Percentiles rank a stretch among this genome's conserved stretches.
phyloP scores from a whole-genome alignment of 2,888 invertebrate genomes.

The Amitus sp. region DNA sequence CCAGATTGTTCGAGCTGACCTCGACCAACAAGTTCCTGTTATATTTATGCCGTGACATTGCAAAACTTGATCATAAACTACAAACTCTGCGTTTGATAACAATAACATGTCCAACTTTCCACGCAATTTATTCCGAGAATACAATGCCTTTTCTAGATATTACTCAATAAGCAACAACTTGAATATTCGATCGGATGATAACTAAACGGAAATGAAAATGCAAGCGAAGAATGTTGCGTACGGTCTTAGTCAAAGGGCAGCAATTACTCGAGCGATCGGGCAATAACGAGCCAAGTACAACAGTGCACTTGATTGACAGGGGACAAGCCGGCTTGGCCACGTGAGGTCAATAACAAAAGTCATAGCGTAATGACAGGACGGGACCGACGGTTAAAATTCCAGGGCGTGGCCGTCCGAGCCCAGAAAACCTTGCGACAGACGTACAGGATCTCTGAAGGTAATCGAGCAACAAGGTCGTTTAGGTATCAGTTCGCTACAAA shows the following conservation, averaged over 20 bases:
- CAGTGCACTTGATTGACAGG: conserved; percentile 22
- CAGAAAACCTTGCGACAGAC: conserved; percentile 36
- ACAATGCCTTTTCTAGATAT: too few species aligned
- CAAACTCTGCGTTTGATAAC: not conserved
- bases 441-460: conserved; percentile 45
- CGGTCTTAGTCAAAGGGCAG: conserved; percentile 7
- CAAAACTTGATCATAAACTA: conserved; percentile 7
- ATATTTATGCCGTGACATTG: conserved; percentile 9
- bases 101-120: conserved; percentile 1
- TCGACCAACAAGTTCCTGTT: conserved; percentile 9
- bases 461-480: conserved; percentile 46
- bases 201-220: too few species aligned
- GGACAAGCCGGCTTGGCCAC: conserved; percentile 19
- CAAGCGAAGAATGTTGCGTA: not conserved
- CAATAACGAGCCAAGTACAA: conserved; percentile 24
- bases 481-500: too few species aligned
- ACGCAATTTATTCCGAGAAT: not conserved
- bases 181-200: too few species aligned
- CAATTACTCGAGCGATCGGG: conserved; percentile 7
- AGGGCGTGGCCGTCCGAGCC: conserved; percentile 55
- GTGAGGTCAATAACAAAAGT: conserved; percentile 24
- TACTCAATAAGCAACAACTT: too few species aligned
- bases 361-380: conserved; percentile 40
- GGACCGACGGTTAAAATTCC: conserved; percentile 55
- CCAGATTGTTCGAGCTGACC: not conserved